These are phyloP conservation scores for Microtus californicus DNA, from an alignment of 2,797 vertebrate genomes.

Conservation along the genomic window DNA sequence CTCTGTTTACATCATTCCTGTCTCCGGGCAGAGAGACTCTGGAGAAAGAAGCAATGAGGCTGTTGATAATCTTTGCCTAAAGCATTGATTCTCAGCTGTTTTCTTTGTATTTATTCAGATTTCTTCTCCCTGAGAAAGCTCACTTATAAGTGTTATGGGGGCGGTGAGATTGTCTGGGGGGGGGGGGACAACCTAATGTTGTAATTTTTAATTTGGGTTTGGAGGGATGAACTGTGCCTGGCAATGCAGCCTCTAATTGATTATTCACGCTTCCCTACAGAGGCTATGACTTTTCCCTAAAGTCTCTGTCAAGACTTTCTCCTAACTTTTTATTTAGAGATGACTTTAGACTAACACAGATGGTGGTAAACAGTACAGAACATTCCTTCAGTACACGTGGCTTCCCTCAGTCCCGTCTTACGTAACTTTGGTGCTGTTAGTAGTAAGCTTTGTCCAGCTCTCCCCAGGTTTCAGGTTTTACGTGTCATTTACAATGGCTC, in stretches of 20 bases:
- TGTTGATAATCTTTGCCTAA: conserved; percentile 31
- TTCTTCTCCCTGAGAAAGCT: background rate
- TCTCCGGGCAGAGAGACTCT: background rate
- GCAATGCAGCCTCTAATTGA: background rate
- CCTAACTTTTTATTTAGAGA: background rate
- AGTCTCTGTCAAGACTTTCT: background rate
- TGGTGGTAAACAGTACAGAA: background rate
- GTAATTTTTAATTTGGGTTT: background rate
- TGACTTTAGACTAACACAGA: background rate
- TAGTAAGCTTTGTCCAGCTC: background rate
- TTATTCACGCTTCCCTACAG: background rate
- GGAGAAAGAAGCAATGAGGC: conserved; percentile 25
- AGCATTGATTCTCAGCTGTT: background rate
- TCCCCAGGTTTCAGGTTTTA: background rate
- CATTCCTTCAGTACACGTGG: background rate
- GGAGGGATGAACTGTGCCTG: background rate
- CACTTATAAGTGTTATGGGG: background rate
- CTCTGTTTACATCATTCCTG: conserved; percentile 34
- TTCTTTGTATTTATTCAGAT: background rate
- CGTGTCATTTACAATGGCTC: background rate
- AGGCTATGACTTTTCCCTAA: background rate
- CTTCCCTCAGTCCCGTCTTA: background rate
- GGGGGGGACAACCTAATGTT: background rate
- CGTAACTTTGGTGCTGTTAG: background rate
- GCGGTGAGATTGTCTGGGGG: background rate